Base-by-base conservation (phyloP, 2,113 vertebrate species). In the Stegastes partitus region DNA sequence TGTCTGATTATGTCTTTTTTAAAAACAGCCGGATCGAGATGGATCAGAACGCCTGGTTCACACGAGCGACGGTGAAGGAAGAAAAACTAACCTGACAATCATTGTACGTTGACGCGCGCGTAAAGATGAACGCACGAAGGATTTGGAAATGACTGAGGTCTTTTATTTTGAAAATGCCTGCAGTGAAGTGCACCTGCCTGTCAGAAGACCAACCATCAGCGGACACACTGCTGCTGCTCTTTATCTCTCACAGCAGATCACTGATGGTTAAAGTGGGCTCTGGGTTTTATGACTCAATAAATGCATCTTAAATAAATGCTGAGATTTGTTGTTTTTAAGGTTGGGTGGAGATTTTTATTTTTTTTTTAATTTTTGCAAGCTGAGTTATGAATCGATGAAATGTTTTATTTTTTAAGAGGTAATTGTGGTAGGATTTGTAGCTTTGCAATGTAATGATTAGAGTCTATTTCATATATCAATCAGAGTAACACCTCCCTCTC, bases 91-190 rank as follows among this genome's bases (percentile, higher is more conserved):
- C 18, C 22, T 16, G 49, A 47, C 12, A 39, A 16, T 11, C n/a
- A 19, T n/a, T 15, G 14, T 23, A 1, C 4, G 12, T 26, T 15
- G 12, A 2, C 0, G 15, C 26, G 4, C 11, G 37, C 22, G 11
- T 31, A 11, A 31, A 39, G 22, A 49, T 28, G 25, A 31, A 15
- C 11, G n/a, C 39, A 50, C 18, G 11, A 6, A 22, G 25, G 9
- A 19, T 47, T 22, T 39, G 18, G n/a, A n/a, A 64, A 49, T 42
- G 50, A 28, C 5, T 65, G 44, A 68, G 0, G 21, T 8, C 9
- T 73, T 21, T 69, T 82, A 63, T 87, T 69, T 79, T 76, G 61
- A 75, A 72, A 62, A 49, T 25, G 71, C 68, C 42, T 54, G 74
- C 72, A 42, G 58, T 47, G n/a, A 62, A 53, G 70, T 62, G 45